A percentile compares a stretch with the other conserved stretches of the same genome.
Conservation (phyloP, 1,140 invertebrate species). For the Hycleus cichorii region DNA sequence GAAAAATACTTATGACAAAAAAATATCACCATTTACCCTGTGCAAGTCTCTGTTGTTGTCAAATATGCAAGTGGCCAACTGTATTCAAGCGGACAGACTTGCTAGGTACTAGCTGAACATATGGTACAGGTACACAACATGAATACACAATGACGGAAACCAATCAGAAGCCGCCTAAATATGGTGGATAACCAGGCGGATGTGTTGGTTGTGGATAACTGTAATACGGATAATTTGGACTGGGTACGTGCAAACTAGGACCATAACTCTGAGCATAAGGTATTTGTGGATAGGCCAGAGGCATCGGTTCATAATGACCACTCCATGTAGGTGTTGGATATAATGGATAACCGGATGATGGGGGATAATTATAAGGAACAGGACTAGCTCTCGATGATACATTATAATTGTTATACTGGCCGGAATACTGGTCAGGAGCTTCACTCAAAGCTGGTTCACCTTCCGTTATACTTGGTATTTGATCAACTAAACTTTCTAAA, state of each 20-base stretch:
- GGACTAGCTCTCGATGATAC: slow-evolving; percentile 34
- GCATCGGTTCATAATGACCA: slow-evolving; percentile 37
- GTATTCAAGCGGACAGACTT: slow-evolving; percentile 43
- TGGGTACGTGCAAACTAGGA: slow-evolving; percentile 47
- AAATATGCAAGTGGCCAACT: slow-evolving; percentile 42
- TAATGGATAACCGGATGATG: slow-evolving; percentile 34
- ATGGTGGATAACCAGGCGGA: slow-evolving; percentile 44
- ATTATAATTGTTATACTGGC: slow-evolving; percentile 34
- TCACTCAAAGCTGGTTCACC: slow-evolving; percentile 42
- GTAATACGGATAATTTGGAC: slow-evolving; percentile 49
- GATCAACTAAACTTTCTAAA: slow-evolving; percentile 80
- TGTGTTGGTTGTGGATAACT: slow-evolving; percentile 42
- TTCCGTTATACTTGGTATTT: slow-evolving; percentile 81
- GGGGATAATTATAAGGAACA: slow-evolving; percentile 37
- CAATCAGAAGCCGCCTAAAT: slow-evolving; percentile 51
- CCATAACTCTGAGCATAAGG: slow-evolving; percentile 39
- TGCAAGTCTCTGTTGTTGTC: slow-evolving; percentile 42
- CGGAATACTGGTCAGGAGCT: slow-evolving; percentile 33
- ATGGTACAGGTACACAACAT: slow-evolving; percentile 45
- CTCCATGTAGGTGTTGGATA: slow-evolving; percentile 41
- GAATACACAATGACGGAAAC: slow-evolving; percentile 41
- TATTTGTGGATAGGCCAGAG: slow-evolving; percentile 37
- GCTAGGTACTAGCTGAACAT: slow-evolving; percentile 43
- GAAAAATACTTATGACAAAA: slow-evolving; percentile 44
- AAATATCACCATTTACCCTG: slow-evolving; percentile 45